These are phyloP conservation scores for Drosophila sp. DNA, from an alignment of 1,140 invertebrate genomes.

Conservation along the genomic window DNA sequence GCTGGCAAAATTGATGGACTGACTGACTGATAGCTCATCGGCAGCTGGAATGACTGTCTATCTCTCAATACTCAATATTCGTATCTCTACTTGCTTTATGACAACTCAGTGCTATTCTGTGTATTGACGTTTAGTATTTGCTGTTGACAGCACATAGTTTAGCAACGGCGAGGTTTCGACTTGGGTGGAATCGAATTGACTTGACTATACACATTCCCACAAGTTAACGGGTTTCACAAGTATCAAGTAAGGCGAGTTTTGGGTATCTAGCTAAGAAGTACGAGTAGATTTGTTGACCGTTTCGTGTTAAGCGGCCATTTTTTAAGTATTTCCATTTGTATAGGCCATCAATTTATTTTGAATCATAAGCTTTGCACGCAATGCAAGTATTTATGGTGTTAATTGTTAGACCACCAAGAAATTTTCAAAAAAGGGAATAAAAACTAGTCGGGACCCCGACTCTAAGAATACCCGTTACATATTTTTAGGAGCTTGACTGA, in stretches of 20 bases:
- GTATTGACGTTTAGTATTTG: slow-evolving; percentile 50
- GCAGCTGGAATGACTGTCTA: slow-evolving; percentile 32
- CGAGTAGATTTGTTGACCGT: not conserved
- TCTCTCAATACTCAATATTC: slow-evolving; percentile 13
- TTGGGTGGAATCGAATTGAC: not conserved
- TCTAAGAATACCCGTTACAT: too few relatives aligned
- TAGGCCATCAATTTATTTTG: slow-evolving; percentile 20
- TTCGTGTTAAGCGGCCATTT: slow-evolving; percentile 18
- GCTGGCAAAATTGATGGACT: slow-evolving; percentile 64
- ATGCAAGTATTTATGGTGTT: slow-evolving; percentile 6
- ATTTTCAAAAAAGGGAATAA: not conserved
- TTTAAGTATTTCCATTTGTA: not conserved
- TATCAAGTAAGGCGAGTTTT: not conserved
- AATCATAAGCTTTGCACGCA: slow-evolving; percentile 23
- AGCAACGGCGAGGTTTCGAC: slow-evolving; percentile 10
- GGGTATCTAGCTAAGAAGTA: not conserved
- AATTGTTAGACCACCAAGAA: not conserved
- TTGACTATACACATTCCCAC: slow-evolving; percentile 12
- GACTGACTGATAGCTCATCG: slow-evolving; percentile 34
- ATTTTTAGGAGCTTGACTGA: too few relatives aligned
- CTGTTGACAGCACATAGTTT: slow-evolving; percentile 37
- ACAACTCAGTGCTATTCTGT: slow-evolving; percentile 42
- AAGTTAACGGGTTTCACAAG: not conserved
- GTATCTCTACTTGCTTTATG: slow-evolving; percentile 31
- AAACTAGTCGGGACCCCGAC: too few relatives aligned